These are phyloP conservation scores for Pithys albifrons DNA, from an alignment of 2,113 vertebrate genomes.

Conservation along the genomic window DNA sequence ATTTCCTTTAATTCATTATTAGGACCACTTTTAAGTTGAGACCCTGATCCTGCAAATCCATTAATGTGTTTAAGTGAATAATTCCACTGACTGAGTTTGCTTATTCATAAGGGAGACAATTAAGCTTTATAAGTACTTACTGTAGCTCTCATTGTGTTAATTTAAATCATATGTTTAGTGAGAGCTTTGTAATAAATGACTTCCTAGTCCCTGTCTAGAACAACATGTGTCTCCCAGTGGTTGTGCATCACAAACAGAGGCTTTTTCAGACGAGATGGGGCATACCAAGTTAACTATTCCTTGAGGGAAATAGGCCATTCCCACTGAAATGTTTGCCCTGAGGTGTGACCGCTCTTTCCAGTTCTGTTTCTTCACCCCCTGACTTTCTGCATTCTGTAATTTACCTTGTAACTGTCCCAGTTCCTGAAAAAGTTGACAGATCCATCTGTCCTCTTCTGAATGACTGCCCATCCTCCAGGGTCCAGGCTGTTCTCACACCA, in stretches of 20 bases:
- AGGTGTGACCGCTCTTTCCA: neutral
- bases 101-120: neutral
- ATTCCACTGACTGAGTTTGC: neutral
- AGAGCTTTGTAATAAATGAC: neutral
- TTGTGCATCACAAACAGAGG: neutral
- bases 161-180: neutral
- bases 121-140: neutral
- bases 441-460: conserved; percentile 93
- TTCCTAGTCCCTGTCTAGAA: neutral
- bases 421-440: conserved; percentile 98
- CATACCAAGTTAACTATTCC: neutral
- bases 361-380: neutral
- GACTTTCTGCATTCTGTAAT: neutral
- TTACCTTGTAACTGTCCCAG: conserved; percentile 98
- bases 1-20: neutral
- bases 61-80: neutral
- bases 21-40: neutral
- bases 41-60: neutral
- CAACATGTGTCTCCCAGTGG: neutral
- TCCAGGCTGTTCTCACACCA: conserved; percentile 97
- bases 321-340: neutral
- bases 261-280: neutral
- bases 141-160: neutral
- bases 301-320: neutral
- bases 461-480: conserved; percentile 96